Base-by-base conservation (phyloP, 2,888 invertebrate genomes). In the Nemurella pictetii region DNA sequence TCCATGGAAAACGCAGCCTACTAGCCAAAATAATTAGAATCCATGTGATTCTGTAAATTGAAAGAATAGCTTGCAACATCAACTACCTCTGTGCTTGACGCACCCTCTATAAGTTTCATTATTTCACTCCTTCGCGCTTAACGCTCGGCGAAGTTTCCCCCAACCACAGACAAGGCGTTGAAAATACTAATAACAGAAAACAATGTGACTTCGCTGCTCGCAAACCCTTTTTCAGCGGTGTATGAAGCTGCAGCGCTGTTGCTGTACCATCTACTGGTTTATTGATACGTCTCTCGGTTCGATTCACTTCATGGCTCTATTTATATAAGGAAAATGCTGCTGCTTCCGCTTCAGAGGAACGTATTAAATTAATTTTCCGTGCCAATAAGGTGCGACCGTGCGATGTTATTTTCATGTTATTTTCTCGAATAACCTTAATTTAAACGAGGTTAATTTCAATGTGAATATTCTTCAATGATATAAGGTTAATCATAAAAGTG, bases 231-330 rank as follows among this genome's bases (percentile, higher is more conserved):
- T 78, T 73, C 32, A n/a, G 12, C 74, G 80, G 28, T 27, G 75
- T 78, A 78, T 81, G n/a, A n/a, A n/a, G n/a, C n/a, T n/a, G n/a
- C n/a, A n/a, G n/a, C n/a, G n/a, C n/a, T 85, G 83, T 85, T 83
- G 73, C 77, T 9, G 77, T 85, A 83, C 77, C 85, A 85, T 85
- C 82, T 77, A 85, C 85, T 29, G 36, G 73, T 82, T 78, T 85
- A 85, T 85, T 83, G 85, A 85, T 85, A 85, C 83, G 82, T 85
- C n/a, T n/a, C n/a, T n/a, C n/a, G n/a, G n/a, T n/a, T n/a, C n/a
- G n/a, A n/a, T n/a, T n/a, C n/a, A n/a, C n/a, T n/a, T n/a, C n/a
- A n/a, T n/a, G n/a, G n/a, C n/a, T n/a, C n/a, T n/a, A n/a, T n/a
- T n/a, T n/a, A n/a, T n/a, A n/a, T n/a, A n/a, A n/a, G n/a, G n/a